Percentiles rank a stretch among this genome's conserved stretches.
These are phyloP conservation scores for Ursus arctos DNA, from an alignment of 2,113 vertebrate species.

Conservation along the genomic window DNA sequence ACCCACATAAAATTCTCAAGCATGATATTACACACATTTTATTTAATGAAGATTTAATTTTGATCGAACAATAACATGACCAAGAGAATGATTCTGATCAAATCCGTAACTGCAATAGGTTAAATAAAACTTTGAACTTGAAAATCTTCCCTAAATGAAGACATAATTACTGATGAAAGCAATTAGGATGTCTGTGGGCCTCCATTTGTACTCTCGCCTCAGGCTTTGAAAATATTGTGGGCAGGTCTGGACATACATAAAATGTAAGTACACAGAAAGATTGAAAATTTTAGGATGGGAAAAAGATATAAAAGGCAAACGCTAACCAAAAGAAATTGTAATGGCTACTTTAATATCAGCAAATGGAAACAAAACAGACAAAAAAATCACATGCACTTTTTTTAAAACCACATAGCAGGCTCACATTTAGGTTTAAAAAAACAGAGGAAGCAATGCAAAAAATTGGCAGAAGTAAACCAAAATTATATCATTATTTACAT, in stretches of 20 bases:
- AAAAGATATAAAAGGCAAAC: not conserved
- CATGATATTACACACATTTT: not conserved
- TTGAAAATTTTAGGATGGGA: not conserved
- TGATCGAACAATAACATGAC: conserved; percentile 2
- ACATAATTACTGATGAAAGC: not conserved
- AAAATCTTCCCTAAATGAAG: conserved; percentile 14
- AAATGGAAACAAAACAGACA: not conserved
- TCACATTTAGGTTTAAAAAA: not conserved
- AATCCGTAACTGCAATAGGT: not conserved
- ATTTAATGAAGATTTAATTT: conserved; percentile 3
- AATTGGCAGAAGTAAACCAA: not conserved
- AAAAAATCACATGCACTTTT: not conserved
- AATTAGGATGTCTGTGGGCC: not conserved
- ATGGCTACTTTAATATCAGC: not conserved
- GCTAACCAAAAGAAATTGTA: not conserved
- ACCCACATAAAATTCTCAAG: not conserved
- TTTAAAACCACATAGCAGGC: not conserved
- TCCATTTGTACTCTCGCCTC: not conserved
- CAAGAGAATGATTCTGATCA: conserved; percentile 15
- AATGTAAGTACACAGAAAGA: not conserved
- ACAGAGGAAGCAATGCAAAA: not conserved
- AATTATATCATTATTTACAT: not conserved
- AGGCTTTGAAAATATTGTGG: not conserved
- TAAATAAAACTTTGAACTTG: not conserved
- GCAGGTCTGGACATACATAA: not conserved